Percentiles rank a stretch among this genome's conserved stretches.
These are phyloP conservation scores for Phoxinus phoxinus DNA, from an alignment of 2,113 vertebrate genomes.

Conservation along the genomic window DNA sequence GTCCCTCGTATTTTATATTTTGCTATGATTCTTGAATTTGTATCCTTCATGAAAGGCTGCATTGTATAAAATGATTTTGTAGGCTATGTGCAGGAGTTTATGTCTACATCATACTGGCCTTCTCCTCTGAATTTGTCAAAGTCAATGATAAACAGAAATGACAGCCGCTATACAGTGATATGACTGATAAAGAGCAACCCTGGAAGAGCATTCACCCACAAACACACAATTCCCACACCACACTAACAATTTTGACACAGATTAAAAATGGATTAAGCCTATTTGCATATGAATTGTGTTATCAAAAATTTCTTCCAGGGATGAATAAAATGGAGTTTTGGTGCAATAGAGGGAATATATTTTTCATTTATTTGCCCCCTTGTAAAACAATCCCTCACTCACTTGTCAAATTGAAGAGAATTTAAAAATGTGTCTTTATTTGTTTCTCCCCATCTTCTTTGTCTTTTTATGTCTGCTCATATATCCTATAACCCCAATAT, in stretches of 20 bases:
- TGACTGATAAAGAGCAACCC: background rate
- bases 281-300: slow-evolving; percentile 45
- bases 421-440: background rate
- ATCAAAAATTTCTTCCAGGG: slow-evolving; percentile 1
- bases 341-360: slow-evolving; percentile 1
- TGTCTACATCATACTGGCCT: background rate
- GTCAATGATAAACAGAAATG: background rate
- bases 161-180: background rate
- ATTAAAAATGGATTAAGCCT: slow-evolving; percentile 44
- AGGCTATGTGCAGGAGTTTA: background rate
- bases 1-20: background rate
- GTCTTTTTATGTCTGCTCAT: background rate
- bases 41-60: background rate
- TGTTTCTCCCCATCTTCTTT: background rate
- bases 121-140: background rate
- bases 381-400: slow-evolving; percentile 10
- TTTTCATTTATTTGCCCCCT: background rate
- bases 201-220: slow-evolving; percentile 5
- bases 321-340: slow-evolving; percentile 12
- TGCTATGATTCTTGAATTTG: background rate
- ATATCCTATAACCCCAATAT: background rate
- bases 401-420: background rate
- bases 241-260: background rate
- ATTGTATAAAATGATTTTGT: background rate
- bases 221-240: background rate